Evolutionary conservation across 2,113 vertebrate species (phyloP).

Genomic region (Etheostoma spectabile): DNA sequence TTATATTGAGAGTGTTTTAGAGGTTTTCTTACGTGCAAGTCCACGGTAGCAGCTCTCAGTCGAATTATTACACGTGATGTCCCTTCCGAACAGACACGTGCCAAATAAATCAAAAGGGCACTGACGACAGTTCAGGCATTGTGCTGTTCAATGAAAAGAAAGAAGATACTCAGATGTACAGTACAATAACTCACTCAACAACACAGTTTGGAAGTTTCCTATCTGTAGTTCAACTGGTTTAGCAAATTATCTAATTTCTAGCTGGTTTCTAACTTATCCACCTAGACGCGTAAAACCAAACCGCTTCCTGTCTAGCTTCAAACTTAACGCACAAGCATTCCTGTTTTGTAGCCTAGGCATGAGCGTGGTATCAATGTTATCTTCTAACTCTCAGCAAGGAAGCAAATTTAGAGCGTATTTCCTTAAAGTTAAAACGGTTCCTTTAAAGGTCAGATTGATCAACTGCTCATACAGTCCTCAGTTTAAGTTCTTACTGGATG

Average conservation of each 20-base stretch:
- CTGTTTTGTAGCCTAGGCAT: too few species aligned
- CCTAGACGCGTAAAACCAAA: background rate
- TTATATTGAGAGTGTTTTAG: background rate
- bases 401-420: too few species aligned
- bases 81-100: background rate
- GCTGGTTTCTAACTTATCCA: background rate
- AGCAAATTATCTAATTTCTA: background rate
- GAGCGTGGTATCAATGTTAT: too few species aligned
- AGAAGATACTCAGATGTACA: background rate
- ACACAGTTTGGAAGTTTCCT: background rate
- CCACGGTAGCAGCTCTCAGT: constrained; percentile 54
- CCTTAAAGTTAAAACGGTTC: too few species aligned
- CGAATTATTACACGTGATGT: constrained; percentile 32
- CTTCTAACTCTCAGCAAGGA: too few species aligned
- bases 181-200: background rate
- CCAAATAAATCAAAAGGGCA: constrained; percentile 32
- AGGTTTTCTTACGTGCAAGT: constrained; percentile 58
- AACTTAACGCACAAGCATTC: too few species aligned
- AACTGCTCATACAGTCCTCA: too few species aligned
- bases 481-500: too few species aligned
- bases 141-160: constrained; percentile 38
- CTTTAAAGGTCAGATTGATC: too few species aligned
- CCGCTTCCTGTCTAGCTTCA: too few species aligned
- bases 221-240: background rate
- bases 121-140: constrained; percentile 50